Conservation (phyloP, 1,140 invertebrate genomes). For the Drosophila santomea region DNA sequence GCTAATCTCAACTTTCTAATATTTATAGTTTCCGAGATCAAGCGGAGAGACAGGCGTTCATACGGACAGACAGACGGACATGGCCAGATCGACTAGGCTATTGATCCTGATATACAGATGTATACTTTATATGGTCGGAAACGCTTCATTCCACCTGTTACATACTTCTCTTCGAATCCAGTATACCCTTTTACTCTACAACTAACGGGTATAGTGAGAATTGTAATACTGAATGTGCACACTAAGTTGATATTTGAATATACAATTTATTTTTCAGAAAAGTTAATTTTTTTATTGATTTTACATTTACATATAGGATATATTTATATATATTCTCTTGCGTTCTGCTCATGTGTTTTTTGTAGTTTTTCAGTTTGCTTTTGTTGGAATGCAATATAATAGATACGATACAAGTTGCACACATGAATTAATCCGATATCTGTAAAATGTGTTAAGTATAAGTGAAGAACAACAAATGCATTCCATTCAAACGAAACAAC, state of each 20-base stretch:
- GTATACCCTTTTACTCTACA: too few relatives aligned
- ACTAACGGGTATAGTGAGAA: too few relatives aligned
- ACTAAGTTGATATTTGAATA: constrained; percentile 72
- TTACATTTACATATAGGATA: constrained; percentile 75
- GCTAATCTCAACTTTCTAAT: too few relatives aligned
- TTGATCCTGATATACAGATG: too few relatives aligned
- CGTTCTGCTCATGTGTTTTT: constrained; percentile 28
- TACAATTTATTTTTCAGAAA: constrained; percentile 83
- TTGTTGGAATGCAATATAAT: constrained; percentile 38
- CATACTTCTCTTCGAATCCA: too few relatives aligned
- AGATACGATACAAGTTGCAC: constrained; percentile 61
- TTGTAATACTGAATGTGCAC: too few relatives aligned
- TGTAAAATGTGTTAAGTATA: constrained; percentile 46
- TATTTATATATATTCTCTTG: constrained; percentile 52
- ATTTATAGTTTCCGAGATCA: too few relatives aligned
- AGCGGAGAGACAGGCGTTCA: too few relatives aligned
- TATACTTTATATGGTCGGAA: too few relatives aligned
- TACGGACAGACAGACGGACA: too few relatives aligned
- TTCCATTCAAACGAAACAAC: constrained; percentile 57
- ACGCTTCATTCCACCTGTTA: too few relatives aligned
- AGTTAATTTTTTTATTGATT: constrained; percentile 74
- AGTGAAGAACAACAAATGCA: constrained; percentile 54
- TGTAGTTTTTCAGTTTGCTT: constrained; percentile 25
- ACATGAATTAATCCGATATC: constrained; percentile 56
- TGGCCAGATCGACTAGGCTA: too few relatives aligned